These are phyloP conservation scores for Actinia tenebrosa DNA, from an alignment of 64 coral and sea anemone genomes.

Conservation along the genomic window DNA sequence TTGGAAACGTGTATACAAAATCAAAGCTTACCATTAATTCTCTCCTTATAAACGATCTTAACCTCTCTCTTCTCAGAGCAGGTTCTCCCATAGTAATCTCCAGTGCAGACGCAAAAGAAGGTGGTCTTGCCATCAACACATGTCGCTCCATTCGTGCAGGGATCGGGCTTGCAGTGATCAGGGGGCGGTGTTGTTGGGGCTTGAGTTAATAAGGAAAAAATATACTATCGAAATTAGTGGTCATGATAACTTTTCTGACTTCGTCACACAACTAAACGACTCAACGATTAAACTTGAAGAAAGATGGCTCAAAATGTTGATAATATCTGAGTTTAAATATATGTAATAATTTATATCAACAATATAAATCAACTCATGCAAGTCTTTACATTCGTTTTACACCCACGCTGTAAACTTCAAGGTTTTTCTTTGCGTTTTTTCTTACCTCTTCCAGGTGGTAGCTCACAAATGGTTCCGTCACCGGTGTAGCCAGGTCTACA, in stretches of 20 bases:
- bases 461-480: constrained; percentile 30
- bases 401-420: too few relatives aligned
- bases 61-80: constrained; percentile 19
- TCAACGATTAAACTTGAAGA: too few relatives aligned
- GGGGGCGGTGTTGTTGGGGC: too few relatives aligned
- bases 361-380: too few relatives aligned
- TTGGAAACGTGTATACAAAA: too few relatives aligned
- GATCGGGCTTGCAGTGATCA: constrained; percentile 31
- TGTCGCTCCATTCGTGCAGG: constrained; percentile 53
- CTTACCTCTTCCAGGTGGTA: background rate
- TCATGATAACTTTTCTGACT: too few relatives aligned
- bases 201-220: background rate
- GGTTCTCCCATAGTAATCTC: constrained; percentile 34
- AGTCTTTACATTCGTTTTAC: too few relatives aligned
- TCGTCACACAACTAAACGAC: too few relatives aligned
- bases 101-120: constrained; percentile 54
- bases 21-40: background rate
- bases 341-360: too few relatives aligned
- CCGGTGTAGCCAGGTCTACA: constrained; percentile 57
- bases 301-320: too few relatives aligned
- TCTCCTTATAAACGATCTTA: constrained; percentile 32
- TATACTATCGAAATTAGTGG: background rate
- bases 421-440: too few relatives aligned
- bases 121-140: constrained; percentile 59
- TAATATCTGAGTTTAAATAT: too few relatives aligned